Base-by-base conservation (phyloP, 1,140 invertebrate species). In the Belonocnema kinseyi region DNA sequence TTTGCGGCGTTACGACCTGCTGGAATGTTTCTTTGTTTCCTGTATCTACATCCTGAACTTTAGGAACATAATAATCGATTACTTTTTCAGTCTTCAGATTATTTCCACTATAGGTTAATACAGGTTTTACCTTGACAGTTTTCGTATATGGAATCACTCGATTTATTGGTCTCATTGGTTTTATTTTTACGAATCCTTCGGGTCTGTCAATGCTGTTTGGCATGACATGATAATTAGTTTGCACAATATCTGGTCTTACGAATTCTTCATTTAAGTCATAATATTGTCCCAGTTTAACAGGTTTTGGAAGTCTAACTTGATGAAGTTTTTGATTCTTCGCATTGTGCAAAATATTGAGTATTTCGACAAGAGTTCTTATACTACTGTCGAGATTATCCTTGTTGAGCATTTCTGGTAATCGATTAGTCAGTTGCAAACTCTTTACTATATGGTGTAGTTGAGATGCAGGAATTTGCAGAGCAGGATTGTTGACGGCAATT, bases 351-450 rank as follows among this genome's bases (percentile, higher is more conserved):
- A 93, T 93, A 72, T 94, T 93, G 3, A 96, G 85, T 51, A 96
- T 95, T 83, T 94, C 94, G 12, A 96, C 92, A 17, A 96, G 88
- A 0, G 95, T 96, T 85, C 93, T 94, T 50, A 96, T 95, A 56
- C 95, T 96, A 54, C 94, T 94, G 76, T 95, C 95, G 40, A 96
- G 93, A 83, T 96, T 97, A 75, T 96, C 94, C 51, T 93, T 92
- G 33, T 94, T 96, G 3, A 96, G 91, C 13, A 93, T 94, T 79
- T 96, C 94, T 1, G 95, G 95, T 70, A 97, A 88, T 50, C 94
- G 93, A 88, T 96, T 96, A 77, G 93, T 94, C 6, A 95, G 89
- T 82, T 96, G 95, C 6, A 96, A 90, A 56, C 95, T 94, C 50
- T 92, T 90, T 10, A 90, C 75, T 73, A 92, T 89, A 50, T 90